Evolutionary conservation across 2,113 vertebrate genomes (phyloP), one percentile per base, ranked within the genome.

Genomic region (Macrotus californicus): DNA sequence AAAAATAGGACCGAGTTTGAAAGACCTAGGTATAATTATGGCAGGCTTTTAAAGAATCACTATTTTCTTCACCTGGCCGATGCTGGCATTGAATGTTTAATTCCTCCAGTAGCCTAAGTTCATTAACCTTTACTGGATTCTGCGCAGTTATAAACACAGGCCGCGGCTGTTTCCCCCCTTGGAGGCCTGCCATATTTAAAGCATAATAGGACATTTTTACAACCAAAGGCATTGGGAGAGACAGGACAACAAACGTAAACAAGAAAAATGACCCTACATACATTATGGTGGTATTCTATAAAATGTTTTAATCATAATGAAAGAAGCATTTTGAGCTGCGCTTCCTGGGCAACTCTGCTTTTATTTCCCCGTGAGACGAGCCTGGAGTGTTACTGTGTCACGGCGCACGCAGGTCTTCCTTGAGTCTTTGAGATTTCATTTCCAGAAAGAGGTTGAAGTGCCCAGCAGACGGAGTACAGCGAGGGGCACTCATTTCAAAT

Each of bases 181-280:
- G 66, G 95, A 96, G 96, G 89, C 95, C 94, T 94, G 93, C 73
- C 95, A 69, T 96, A 98, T 97, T 98, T 97, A 98, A 98, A 95
- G 96, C 54, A 87, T 95, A 97, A 97, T 93, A 96, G 94, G 95
- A 96, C 86, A 91, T 88, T 95, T 97, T 97, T 96, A 97, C 95
- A 96, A 85, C 75, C 91, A 79, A 73, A 93, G 76, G 92, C 54
- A 84, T 70, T 75, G 41, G 89, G 80, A 88, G 92, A 4, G 59
- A 89, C 36, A 97, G 54, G 56, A 14, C 50, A 94, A 77, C 66
- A 69, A 70, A 87, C 84, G 48, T 86, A 86, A 94, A 96, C 36
- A 94, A 92, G 75, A 96, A 97, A 96, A 64, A 96, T 70, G 72
- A 87, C 26, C 83, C 70, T 82, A 75, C 93, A 56, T 39, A 34